Conservation (phyloP, 2,888 invertebrate genomes). For the Brenthis hecate region DNA sequence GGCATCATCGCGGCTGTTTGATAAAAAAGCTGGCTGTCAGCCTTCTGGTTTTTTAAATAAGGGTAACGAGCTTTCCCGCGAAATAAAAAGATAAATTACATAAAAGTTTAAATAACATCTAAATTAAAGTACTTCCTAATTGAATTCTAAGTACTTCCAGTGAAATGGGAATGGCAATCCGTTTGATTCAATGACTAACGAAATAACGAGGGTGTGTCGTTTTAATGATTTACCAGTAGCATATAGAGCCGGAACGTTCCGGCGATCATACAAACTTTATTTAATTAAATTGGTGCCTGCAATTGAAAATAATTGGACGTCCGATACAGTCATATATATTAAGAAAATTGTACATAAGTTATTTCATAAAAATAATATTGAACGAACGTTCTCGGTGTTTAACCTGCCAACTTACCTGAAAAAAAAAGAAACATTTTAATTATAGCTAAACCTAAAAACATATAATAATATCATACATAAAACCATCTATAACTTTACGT, state of each 20-base stretch:
- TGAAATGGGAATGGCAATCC: background rate
- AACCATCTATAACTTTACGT: too few species aligned
- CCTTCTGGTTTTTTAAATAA: too few species aligned
- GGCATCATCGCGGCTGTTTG: too few species aligned
- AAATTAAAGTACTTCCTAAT: too few species aligned
- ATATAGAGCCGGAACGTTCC: constrained; percentile 2
- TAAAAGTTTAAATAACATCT: too few species aligned
- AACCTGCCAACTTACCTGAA: constrained; percentile 10
- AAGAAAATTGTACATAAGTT: background rate
- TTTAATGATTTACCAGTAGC: constrained; percentile 8
- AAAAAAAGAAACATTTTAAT: background rate
- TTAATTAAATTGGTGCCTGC: constrained; percentile 12
- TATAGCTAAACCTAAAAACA: background rate
- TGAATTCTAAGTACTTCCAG: background rate
- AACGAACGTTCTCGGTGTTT: background rate
- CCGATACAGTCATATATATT: constrained; percentile 1
- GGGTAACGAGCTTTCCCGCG: too few species aligned
- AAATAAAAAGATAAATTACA: too few species aligned
- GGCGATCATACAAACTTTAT: constrained; percentile 5
- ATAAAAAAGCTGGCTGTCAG: too few species aligned
- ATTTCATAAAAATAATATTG: too few species aligned
- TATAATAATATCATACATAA: too few species aligned
- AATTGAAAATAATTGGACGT: constrained; percentile 16
- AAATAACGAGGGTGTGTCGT: constrained; percentile 10
- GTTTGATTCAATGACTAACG: constrained; percentile 3